Percentiles rank a stretch among this genome's conserved stretches.
Evolutionary conservation across 2,797 vertebrate genomes (phyloP).

Genomic region (Natrix natrix): DNA sequence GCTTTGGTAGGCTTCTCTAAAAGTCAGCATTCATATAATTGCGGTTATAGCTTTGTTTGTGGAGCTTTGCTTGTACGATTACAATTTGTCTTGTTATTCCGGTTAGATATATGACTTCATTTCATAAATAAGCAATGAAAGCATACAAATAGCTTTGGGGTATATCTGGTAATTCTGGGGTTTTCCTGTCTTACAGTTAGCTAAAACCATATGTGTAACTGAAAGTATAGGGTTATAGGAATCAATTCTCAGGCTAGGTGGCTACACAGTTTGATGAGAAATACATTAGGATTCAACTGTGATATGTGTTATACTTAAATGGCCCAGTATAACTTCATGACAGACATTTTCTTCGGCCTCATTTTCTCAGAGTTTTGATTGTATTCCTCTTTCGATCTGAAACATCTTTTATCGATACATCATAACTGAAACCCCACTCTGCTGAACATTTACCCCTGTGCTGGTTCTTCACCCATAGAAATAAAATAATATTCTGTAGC

Average conservation of each 20-base stretch:
- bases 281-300: not conserved
- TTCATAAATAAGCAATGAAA: not conserved
- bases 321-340: not conserved
- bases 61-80: not conserved
- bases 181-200: not conserved
- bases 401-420: not conserved
- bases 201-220: not conserved
- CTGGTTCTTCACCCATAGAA: not conserved
- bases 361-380: not conserved
- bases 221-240: not conserved
- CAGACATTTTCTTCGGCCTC: no score
- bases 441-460: not conserved
- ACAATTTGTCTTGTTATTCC: not conserved
- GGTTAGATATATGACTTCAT: not conserved
- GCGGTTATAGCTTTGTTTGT: not conserved
- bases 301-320: not conserved
- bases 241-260: not conserved
- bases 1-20: not conserved
- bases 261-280: not conserved
- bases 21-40: not conserved
- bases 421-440: not conserved
- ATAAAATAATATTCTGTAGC: constrained; percentile 3
- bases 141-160: not conserved
- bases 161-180: not conserved
- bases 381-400: not conserved